Conservation (phyloP, 2,888 invertebrate genomes). For the Drosophila anomalata region DNA sequence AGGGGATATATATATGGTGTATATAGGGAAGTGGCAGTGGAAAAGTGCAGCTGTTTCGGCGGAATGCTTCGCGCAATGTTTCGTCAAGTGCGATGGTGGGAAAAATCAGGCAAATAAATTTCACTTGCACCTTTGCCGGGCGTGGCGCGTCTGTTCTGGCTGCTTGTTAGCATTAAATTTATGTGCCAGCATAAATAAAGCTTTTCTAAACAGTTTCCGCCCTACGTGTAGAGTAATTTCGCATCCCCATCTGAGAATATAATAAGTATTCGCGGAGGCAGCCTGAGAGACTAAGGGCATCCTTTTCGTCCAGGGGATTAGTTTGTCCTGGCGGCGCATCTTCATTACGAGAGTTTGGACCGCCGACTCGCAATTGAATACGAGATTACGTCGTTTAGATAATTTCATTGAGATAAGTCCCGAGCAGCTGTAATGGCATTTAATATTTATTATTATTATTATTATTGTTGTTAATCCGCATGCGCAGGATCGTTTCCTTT, state of each 20-base stretch:
- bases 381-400: slow-evolving; percentile 70
- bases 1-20: background rate
- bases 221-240: slow-evolving; percentile 17
- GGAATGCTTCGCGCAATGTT: slow-evolving; percentile 23
- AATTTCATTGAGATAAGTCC: slow-evolving; percentile 64
- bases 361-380: slow-evolving; percentile 69
- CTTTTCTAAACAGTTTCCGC: slow-evolving; percentile 73
- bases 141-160: slow-evolving; percentile 59
- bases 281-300: background rate
- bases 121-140: slow-evolving; percentile 59
- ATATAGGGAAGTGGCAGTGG: slow-evolving; percentile 53
- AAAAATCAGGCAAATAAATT: slow-evolving; percentile 76
- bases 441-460: slow-evolving; percentile 74
- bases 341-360: slow-evolving; percentile 46
- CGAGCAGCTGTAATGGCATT: slow-evolving; percentile 67
- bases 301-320: slow-evolving; percentile 40
- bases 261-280: background rate
- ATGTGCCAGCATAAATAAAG: slow-evolving; percentile 79
- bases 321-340: slow-evolving; percentile 49
- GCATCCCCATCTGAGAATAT: background rate
- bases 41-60: slow-evolving; percentile 27
- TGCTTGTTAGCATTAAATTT: slow-evolving; percentile 78
- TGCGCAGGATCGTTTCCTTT: slow-evolving; percentile 38
- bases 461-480: slow-evolving; percentile 63
- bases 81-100: slow-evolving; percentile 49